These are phyloP conservation scores for Tipula vernalis DNA, from an alignment of 2,888 invertebrate species.

Conservation along the genomic window DNA sequence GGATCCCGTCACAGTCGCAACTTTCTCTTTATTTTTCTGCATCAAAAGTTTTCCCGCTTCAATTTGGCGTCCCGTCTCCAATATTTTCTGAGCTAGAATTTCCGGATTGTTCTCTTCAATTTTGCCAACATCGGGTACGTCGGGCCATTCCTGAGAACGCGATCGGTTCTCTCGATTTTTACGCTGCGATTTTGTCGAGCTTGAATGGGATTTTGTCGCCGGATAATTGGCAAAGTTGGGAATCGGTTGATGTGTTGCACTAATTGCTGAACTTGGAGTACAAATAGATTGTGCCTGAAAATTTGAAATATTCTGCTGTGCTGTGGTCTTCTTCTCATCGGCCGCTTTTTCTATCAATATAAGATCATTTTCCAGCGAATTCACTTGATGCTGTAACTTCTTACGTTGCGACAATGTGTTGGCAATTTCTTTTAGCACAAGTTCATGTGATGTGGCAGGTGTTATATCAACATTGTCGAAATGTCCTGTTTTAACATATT, in stretches of 20 bases:
- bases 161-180: slow-evolving; percentile 60
- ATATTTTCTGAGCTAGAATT: slow-evolving; percentile 75
- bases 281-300: background rate
- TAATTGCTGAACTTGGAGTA: slow-evolving; percentile 7
- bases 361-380: slow-evolving; percentile 61
- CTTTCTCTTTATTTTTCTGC: slow-evolving; percentile 37
- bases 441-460: slow-evolving; percentile 61
- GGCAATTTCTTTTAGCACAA: slow-evolving; percentile 75
- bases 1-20: slow-evolving; percentile 22
- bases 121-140: slow-evolving; percentile 78
- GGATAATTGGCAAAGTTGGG: background rate
- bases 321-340: slow-evolving; percentile 45
- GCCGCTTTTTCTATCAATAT: slow-evolving; percentile 57
- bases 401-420: slow-evolving; percentile 73
- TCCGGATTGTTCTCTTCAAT: slow-evolving; percentile 89
- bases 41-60: slow-evolving; percentile 59
- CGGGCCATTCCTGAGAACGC: slow-evolving; percentile 83
- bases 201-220: slow-evolving; percentile 23
- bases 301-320: slow-evolving; percentile 17
- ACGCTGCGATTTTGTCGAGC: slow-evolving; percentile 38
- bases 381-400: slow-evolving; percentile 67
- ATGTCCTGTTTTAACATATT: slow-evolving; percentile 45
- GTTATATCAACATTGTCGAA: slow-evolving; percentile 45
- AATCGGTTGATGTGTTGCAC: background rate
- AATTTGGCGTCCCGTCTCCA: slow-evolving; percentile 79